Conservation (phyloP, 2,797 vertebrate species). For the Gymnodraco acuticeps region DNA sequence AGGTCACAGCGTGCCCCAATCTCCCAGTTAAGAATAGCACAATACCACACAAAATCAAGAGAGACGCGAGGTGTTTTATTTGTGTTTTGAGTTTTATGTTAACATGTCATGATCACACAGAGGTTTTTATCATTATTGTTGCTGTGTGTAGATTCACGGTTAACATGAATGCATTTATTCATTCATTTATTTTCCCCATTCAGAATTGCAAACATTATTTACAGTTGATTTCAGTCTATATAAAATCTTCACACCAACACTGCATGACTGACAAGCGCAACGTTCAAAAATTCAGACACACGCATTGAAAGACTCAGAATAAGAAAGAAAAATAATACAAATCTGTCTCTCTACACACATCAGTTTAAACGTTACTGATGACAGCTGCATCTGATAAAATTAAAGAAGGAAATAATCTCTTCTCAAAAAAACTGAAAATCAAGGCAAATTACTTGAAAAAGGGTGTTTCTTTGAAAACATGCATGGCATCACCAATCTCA, state of each 20-base stretch:
- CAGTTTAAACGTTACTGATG: constrained; percentile 6
- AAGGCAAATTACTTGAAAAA: constrained; percentile 25
- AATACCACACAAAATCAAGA: constrained; percentile 4
- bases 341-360: constrained; percentile 36
- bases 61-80: constrained; percentile 62
- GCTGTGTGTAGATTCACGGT: constrained; percentile 45
- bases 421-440: constrained; percentile 33
- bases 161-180: constrained; percentile 51
- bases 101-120: constrained; percentile 54
- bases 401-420: neutral
- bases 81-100: constrained; percentile 53
- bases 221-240: constrained; percentile 79
- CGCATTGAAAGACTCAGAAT: constrained; percentile 25
- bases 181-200: constrained; percentile 55
- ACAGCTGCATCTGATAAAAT: constrained; percentile 24
- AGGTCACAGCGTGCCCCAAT: neutral
- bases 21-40: neutral
- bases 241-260: constrained; percentile 74
- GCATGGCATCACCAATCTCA: neutral
- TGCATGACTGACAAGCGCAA: constrained; percentile 37
- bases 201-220: constrained; percentile 77
- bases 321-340: constrained; percentile 58
- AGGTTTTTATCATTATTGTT: constrained; percentile 50
- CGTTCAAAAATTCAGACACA: constrained; percentile 50
- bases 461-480: constrained; percentile 26